These are phyloP conservation scores for Ichneumoninae sp. DNA, from an alignment of 2,888 invertebrate genomes.

Conservation along the genomic window DNA sequence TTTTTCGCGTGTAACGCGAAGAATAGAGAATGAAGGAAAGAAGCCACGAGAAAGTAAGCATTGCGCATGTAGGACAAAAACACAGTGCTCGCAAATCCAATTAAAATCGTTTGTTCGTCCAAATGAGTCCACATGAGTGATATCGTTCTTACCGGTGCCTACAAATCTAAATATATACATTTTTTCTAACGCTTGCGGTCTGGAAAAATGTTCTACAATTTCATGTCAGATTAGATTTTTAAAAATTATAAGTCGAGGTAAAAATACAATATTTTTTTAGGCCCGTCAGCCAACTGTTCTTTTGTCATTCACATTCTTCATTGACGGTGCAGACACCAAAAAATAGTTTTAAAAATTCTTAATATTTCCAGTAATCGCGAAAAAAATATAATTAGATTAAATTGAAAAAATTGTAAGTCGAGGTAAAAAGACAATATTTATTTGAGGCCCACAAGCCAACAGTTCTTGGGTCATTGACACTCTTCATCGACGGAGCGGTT, in stretches of 20 bases:
- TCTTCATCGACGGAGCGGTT: no score
- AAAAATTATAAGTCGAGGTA: no score
- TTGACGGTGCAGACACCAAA: no score
- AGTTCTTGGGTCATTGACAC: no score
- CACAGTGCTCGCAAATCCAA: constrained; percentile 2
- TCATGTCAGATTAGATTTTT: background rate
- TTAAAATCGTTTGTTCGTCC: background rate
- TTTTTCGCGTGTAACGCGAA: constrained; percentile 29
- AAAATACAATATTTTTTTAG: no score
- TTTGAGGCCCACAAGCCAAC: no score
- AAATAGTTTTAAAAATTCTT: background rate
- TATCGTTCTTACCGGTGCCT: background rate
- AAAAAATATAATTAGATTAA: background rate
- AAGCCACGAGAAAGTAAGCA: constrained; percentile 38
- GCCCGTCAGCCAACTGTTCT: no score
- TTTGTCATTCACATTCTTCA: no score
- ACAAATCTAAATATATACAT: background rate
- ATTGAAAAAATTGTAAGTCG: no score
- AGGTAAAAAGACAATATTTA: no score
- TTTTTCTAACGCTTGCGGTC: background rate
- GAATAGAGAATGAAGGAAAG: constrained; percentile 34
- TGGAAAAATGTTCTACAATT: background rate
- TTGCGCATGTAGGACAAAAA: constrained; percentile 14
- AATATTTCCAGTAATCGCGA: background rate
- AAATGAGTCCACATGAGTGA: background rate